phyloP scores from a whole-genome alignment of 2,888 invertebrate species.

The Tyria jacobaeae region DNA sequence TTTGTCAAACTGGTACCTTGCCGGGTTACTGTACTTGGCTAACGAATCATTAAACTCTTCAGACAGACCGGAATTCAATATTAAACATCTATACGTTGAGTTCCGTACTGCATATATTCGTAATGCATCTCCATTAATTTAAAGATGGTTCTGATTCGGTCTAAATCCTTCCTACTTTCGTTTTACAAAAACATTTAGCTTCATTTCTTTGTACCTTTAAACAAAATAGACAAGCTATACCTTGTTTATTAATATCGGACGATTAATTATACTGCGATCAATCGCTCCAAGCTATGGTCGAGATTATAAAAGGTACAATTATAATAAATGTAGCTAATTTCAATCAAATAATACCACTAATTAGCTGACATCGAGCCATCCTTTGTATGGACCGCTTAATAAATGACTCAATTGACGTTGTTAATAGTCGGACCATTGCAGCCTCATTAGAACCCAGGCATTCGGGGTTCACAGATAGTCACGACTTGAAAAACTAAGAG shows the following conservation, averaged over 20 bases:
- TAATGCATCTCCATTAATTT: no score
- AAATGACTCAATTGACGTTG: slow-evolving; percentile 83
- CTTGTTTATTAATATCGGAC: slow-evolving; percentile 65
- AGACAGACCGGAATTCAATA: no score
- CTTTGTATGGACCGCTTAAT: slow-evolving; percentile 80
- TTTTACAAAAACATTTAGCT: slow-evolving; percentile 31
- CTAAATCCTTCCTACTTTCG: no score
- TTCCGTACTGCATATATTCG: no score
- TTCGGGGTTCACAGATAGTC: slow-evolving; percentile 63
- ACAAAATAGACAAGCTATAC: slow-evolving; percentile 39
- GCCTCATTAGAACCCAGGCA: slow-evolving; percentile 63
- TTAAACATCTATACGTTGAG: no score
- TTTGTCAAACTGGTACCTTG: no score
- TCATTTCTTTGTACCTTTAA: slow-evolving; percentile 30
- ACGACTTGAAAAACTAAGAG: slow-evolving; percentile 57
- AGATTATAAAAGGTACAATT: slow-evolving; percentile 78
- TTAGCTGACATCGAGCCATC: slow-evolving; percentile 78
- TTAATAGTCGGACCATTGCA: slow-evolving; percentile 72
- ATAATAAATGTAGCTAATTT: slow-evolving; percentile 83
- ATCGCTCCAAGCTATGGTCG: slow-evolving; percentile 66
- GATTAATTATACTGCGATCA: slow-evolving; percentile 78
- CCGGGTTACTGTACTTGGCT: no score
- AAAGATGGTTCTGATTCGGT: no score
- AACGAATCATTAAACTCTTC: no score
- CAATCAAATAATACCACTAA: slow-evolving; percentile 85